Base-by-base conservation (phyloP, 2,888 invertebrate species). In the Drosophila pseudotakahashii region DNA sequence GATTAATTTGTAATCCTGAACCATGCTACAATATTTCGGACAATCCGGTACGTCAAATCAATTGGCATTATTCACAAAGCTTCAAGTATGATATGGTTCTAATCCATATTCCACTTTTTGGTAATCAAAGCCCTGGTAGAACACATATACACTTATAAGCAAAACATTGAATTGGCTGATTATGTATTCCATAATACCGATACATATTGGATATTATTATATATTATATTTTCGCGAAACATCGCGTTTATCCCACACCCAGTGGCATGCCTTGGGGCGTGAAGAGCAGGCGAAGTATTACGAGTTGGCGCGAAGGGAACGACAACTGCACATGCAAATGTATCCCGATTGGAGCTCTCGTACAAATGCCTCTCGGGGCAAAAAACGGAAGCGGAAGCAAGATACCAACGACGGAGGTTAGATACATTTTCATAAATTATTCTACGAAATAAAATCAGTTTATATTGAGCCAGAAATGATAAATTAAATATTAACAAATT, bases 231-330 rank as follows among this genome's bases (percentile, higher is more conserved):
- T 55, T 67, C 45, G 66, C 75, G 71, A 78, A 53, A 34, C 23
- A 36, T 48, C 48, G 62, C 41, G 42, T 36, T 51, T 63, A 62
- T 71, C 55, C 36, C 53, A 61, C 68, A 36, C 60, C 57, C 80
- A 99, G 98, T 99, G 99, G 99, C 99, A 99, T 95, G 98, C 98
- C 93, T 96, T 99, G 95, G 97, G 98, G 93, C 96, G 98, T 94
- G 98, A 98, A 94, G 98, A 99, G 94, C 99, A 99, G 94, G 97
- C 98, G 94, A 98, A 98, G 95, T 99, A 99, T 96, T 99, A 99
- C 95, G 98, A 98, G 94, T 95, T 98, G 96, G 98, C 99, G 92
- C 95, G 98, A 93, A 96, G 98, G 98, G 99, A 99, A 94, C 96
- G 98, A 93, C 98, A 99, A 94, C 96, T 98, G 93, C 99, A 99